Conservation (phyloP, 2,888 invertebrate species). For the Drosophila histrio region DNA sequence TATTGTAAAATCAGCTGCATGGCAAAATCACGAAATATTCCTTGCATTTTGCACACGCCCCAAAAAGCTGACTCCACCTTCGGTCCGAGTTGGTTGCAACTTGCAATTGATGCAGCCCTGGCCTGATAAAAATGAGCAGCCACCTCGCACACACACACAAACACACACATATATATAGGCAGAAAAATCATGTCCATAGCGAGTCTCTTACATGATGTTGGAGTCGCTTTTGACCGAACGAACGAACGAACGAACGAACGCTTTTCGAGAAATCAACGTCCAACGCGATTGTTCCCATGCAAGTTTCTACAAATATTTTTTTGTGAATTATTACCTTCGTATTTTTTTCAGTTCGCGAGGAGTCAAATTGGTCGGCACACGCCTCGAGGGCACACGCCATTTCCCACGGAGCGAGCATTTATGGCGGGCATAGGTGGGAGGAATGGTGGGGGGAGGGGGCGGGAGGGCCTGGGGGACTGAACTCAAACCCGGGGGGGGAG, state of each 20-base stretch:
- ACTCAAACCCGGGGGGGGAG: neutral
- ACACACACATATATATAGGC: slow-evolving; percentile 1
- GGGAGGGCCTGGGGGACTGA: neutral
- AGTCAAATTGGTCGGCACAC: slow-evolving; percentile 86
- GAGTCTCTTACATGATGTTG: slow-evolving; percentile 55
- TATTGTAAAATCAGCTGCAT: neutral
- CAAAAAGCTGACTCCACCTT: slow-evolving; percentile 69
- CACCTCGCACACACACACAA: slow-evolving; percentile 30
- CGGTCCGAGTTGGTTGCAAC: slow-evolving; percentile 17
- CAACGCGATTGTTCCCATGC: slow-evolving; percentile 84
- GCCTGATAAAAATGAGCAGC: slow-evolving; percentile 61
- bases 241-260: slow-evolving; percentile 56
- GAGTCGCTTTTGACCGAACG: slow-evolving; percentile 17
- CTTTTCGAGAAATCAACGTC: slow-evolving; percentile 80
- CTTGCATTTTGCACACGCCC: slow-evolving; percentile 58
- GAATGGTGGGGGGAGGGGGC: neutral
- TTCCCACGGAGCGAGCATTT: slow-evolving; percentile 85
- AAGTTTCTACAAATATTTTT: slow-evolving; percentile 83
- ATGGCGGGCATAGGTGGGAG: slow-evolving; percentile 53
- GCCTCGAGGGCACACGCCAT: slow-evolving; percentile 87
- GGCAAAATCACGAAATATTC: neutral
- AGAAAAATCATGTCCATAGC: slow-evolving; percentile 47
- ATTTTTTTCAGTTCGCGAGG: slow-evolving; percentile 85
- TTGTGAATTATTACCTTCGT: slow-evolving; percentile 85
- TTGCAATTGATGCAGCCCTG: slow-evolving; percentile 66